Conservation (phyloP, 2,797 vertebrate species). For the Rhinella marina region DNA sequence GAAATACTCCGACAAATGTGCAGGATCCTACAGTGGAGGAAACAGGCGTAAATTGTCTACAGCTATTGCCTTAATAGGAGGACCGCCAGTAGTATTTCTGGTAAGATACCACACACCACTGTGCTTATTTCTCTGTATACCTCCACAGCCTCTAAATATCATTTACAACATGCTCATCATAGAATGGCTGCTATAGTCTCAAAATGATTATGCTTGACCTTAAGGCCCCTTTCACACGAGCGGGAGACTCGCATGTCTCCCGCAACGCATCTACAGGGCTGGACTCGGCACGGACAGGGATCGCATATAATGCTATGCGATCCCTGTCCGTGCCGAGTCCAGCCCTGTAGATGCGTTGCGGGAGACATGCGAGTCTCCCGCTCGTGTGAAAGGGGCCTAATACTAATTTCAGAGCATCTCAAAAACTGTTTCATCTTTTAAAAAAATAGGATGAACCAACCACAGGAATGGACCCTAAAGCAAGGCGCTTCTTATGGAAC, state of each 20-base stretch:
- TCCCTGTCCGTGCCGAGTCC: too few relatives aligned
- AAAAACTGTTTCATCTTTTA: neutral
- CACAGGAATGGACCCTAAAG: constrained; percentile 97
- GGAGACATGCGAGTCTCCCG: too few relatives aligned
- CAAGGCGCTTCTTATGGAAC: constrained; percentile 94
- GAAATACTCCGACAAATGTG: constrained; percentile 89
- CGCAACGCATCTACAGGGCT: too few relatives aligned
- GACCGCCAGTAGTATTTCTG: constrained; percentile 93
- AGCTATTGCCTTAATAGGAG: constrained; percentile 92
- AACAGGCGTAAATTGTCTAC: constrained; percentile 96
- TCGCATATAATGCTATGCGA: too few relatives aligned
- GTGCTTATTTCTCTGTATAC: neutral
- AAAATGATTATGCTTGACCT: neutral
- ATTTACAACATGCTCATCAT: neutral
- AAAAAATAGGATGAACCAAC: constrained; percentile 89
- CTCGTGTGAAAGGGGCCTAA: too few relatives aligned
- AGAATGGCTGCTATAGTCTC: neutral
- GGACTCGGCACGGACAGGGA: too few relatives aligned
- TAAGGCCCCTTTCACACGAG: too few relatives aligned
- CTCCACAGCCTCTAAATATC: neutral
- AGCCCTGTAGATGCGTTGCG: too few relatives aligned
- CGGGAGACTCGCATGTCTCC: too few relatives aligned
- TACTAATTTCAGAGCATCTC: neutral
- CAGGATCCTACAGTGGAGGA: constrained; percentile 94
- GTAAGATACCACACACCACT: constrained; percentile 74